Base-by-base conservation (phyloP, 2,113 vertebrate species). In the Clarias macrocephalus region DNA sequence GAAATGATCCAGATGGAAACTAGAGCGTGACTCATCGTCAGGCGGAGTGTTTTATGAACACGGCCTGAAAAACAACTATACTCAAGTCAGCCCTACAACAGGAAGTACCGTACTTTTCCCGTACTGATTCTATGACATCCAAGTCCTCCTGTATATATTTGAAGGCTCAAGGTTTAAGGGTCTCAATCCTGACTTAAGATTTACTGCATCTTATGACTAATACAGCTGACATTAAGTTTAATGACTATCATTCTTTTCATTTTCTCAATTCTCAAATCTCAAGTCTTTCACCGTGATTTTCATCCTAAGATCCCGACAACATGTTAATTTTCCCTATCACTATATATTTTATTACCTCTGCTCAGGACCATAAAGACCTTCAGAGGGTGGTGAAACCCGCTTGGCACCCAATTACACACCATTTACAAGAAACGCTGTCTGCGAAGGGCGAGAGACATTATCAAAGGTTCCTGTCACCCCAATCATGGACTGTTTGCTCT, bases 1-100 rank as follows among this genome's bases (percentile, higher is more conserved):
- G 54, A 76, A 89, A 85, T 54, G 70, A 82, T 88, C 63, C 59
- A 33, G 72, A 57, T 80, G 76, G 73, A 86, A 88, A 83, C 70
- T 30, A 73, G 79, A 80, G 82, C 28, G n/a, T 82, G 79, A 86
- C 76, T 87, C 60, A 25, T 80, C 63, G 42, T 52, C 75, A 70
- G 33, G 48, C 83, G 23, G 21, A 65, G 84, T 12, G n/a, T 13
- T 48, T 6, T 12, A 66, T 18, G 33, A 48, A 28, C 60, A 48
- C 1, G 30, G 30, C 3, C 16, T 37, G 62, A 13, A 18, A 5
- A 19, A 30, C 11, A 82, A 48, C 19, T 48, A 30, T 16, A 16
- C 13, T 68, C 66, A 16, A 42, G 16, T 3, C 1, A 68, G 19
- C 18, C 21, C 3, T 42, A 1, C 15, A 59, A 1, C 16, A 11